Evolutionary conservation across 2,888 invertebrate species (phyloP).

Genomic region (Diloba caeruleocephala): DNA sequence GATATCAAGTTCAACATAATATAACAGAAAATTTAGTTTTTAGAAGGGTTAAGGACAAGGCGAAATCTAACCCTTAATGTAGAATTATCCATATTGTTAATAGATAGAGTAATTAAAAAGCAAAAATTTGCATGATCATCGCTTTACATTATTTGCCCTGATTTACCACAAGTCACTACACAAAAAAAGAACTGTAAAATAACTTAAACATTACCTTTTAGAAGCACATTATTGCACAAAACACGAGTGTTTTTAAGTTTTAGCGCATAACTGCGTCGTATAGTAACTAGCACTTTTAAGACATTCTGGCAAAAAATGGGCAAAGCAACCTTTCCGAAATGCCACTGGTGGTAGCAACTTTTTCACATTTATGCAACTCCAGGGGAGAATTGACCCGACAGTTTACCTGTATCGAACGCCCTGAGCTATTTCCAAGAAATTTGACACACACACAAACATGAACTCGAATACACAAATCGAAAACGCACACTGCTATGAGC

Average conservation of each 20-base stretch:
- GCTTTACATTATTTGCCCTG: not conserved
- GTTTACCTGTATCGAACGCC: conserved; percentile 60
- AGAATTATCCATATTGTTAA: not conserved
- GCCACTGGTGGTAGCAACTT: conserved; percentile 30
- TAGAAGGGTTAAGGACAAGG: too few relatives aligned
- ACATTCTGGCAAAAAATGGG: conserved; percentile 30
- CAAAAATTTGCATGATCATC: not conserved
- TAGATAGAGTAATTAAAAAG: not conserved
- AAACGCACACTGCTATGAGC: conserved; percentile 62
- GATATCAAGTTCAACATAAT: too few relatives aligned
- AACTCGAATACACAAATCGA: conserved; percentile 48
- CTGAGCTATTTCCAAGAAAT: conserved; percentile 78
- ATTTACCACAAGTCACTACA: not conserved
- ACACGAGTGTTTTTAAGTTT: conserved; percentile 5
- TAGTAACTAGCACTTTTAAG: conserved; percentile 37
- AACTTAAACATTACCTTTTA: conserved; percentile 18
- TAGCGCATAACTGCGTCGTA: conserved; percentile 24
- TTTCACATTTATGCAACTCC: conserved; percentile 38
- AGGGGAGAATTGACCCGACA: conserved; percentile 37
- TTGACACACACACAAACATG: conserved; percentile 76
- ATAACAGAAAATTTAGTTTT: not conserved
- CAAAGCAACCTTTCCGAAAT: conserved; percentile 34
- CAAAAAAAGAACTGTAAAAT: conserved; percentile 3
- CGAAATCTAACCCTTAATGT: too few relatives aligned
- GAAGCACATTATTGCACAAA: conserved; percentile 22